Base-by-base conservation (phyloP, 2,797 vertebrate species). In the Ctenopoma kingsleyae region DNA sequence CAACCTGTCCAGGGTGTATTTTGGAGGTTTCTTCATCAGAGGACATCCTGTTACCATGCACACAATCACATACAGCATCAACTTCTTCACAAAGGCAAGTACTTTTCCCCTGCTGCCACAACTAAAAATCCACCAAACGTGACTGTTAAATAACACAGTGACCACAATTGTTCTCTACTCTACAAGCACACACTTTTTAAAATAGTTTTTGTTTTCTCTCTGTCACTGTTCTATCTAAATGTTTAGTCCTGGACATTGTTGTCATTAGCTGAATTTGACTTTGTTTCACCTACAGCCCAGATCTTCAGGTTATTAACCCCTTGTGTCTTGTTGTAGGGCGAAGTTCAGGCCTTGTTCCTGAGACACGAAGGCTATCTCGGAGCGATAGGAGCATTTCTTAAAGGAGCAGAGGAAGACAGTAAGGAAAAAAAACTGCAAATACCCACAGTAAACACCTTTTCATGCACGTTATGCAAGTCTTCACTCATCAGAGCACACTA, bases 331-430 rank as follows among this genome's bases (percentile, higher is more conserved):
- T 47, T 81, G 17, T 88, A 99, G 98, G 97, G 98, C 44, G 97
- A 99, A 86, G 98, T 99, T 61, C 98, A 99, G 89, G 98, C 98
- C 32, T 93, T 99, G 86, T 99, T 99, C 89, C 91, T 99, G 81
- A 96, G 98, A 81, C 98, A 99, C 30, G 98, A 99, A 91, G 98
- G 98, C 64, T 99, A 99, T 88, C 95, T 99, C 61, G 98, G 98
- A 60, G 95, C 98, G 74, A 99, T 99, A 22, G 98, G 98, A 52
- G 97, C 98, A 0, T 99, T 99, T 87, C 94, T 99, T 46, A 99
- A 98, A 93, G 98, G 98, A 90, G 98, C 98, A 0, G 97, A 99
- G 83, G 95, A 99, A 89, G 98, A 99, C 94, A 99, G 98, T 99
- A 95, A 97, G 15, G 12, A 66, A 25, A 52, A 43, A 8, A 7